phyloP scores from a whole-genome alignment of 2,888 invertebrate species.

The Willowsia nigromaculata region DNA sequence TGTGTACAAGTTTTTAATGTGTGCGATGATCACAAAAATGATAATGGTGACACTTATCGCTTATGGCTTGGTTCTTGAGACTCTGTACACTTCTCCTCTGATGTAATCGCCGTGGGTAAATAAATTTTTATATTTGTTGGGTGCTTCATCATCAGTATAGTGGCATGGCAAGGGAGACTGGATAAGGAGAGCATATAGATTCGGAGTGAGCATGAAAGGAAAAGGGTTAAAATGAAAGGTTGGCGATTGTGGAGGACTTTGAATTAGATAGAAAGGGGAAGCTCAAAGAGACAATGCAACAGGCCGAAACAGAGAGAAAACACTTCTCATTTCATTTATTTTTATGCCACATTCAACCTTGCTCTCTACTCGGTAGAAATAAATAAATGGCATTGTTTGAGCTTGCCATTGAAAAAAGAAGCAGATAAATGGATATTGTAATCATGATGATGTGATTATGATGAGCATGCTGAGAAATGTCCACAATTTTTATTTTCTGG shows the following conservation, averaged over 20 bases:
- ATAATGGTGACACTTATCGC: constrained; percentile 48
- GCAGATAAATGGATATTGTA: not conserved
- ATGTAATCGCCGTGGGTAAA: constrained; percentile 65
- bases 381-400: not conserved
- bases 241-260: not conserved
- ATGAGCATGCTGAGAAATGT: constrained; percentile 37
- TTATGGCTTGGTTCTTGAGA: not conserved
- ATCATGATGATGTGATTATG: constrained; percentile 7
- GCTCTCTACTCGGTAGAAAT: not conserved
- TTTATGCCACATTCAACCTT: not conserved
- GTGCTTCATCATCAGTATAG: not conserved
- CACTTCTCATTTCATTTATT: constrained; percentile 54
- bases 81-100: not conserved
- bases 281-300: not conserved
- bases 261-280: not conserved
- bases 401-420: not conserved
- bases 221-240: not conserved
- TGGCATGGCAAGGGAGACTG: not conserved
- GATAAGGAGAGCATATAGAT: not conserved
- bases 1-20: constrained; percentile 44
- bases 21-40: not conserved
- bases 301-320: not conserved
- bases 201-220: not conserved
- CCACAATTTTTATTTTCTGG: constrained; percentile 62
- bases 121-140: constrained; percentile 53